These are phyloP conservation scores for Ectemnius continuus DNA, from an alignment of 2,888 invertebrate genomes.

Conservation along the genomic window DNA sequence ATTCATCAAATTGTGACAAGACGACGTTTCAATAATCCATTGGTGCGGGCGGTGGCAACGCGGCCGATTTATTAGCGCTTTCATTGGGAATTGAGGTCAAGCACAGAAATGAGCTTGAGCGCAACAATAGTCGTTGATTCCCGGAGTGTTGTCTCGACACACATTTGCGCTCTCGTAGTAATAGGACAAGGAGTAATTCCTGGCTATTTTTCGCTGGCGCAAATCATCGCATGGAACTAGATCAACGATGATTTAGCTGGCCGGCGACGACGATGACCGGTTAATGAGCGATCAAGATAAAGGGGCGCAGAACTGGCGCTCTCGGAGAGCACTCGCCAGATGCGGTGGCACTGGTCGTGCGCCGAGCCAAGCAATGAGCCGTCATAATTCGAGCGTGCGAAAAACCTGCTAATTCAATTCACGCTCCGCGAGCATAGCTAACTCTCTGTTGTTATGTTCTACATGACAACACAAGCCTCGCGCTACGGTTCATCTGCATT, in stretches of 20 bases:
- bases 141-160: no score
- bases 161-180: no score
- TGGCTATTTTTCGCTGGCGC: slow-evolving; percentile 10
- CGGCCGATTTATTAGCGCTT: no score
- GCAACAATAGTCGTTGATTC: no score
- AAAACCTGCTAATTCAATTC: slow-evolving; percentile 49
- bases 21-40: no score
- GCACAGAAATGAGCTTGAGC: no score
- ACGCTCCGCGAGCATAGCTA: neutral
- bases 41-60: no score
- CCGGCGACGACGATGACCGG: slow-evolving; percentile 34
- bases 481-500: neutral
- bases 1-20: no score
- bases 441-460: slow-evolving; percentile 10
- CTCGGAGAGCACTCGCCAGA: slow-evolving; percentile 12
- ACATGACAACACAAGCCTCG: neutral
- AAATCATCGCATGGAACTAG: slow-evolving; percentile 44
- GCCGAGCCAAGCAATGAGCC: slow-evolving; percentile 14
- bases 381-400: slow-evolving; percentile 39
- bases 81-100: no score
- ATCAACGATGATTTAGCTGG: slow-evolving; percentile 39
- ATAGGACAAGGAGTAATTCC: no score
- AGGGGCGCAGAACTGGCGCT: slow-evolving; percentile 33
- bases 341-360: neutral
- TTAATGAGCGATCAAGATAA: slow-evolving; percentile 34